A percentile compares a stretch with the other conserved stretches of the same genome.
These are phyloP conservation scores for Heteromormyrus szaboi DNA, from an alignment of 2,797 vertebrate genomes.

Conservation along the genomic window DNA sequence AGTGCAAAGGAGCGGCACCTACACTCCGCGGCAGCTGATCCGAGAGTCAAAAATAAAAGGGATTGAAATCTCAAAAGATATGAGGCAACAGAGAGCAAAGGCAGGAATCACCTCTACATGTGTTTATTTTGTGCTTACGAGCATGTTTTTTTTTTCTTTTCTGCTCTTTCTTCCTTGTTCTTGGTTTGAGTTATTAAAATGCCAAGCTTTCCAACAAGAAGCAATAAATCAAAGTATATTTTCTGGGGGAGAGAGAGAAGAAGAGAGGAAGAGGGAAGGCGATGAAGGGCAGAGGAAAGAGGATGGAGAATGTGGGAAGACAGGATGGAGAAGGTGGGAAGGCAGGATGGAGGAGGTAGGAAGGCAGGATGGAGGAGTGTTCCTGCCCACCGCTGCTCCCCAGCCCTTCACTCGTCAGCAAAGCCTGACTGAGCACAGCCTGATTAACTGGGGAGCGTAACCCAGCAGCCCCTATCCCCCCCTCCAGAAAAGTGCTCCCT, in stretches of 20 bases:
- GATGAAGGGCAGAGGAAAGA: conserved; percentile 16
- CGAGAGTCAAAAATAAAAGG: conserved; percentile 26
- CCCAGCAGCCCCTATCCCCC: neutral
- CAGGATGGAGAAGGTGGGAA: conserved; percentile 18
- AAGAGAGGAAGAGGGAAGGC: conserved; percentile 29
- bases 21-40: neutral
- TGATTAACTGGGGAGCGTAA: neutral
- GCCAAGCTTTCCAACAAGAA: conserved; percentile 68
- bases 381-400: neutral
- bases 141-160: conserved; percentile 44
- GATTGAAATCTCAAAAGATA: conserved; percentile 39
- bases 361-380: neutral
- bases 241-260: conserved; percentile 40
- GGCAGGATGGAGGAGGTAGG: neutral
- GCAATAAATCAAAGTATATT: conserved; percentile 73
- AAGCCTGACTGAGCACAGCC: neutral
- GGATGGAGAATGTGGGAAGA: conserved; percentile 20
- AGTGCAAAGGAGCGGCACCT: conserved; percentile 16
- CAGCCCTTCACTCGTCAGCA: neutral
- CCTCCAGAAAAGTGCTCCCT: neutral
- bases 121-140: conserved; percentile 65
- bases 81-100: conserved; percentile 34
- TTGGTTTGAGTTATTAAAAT: conserved; percentile 73
- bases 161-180: conserved; percentile 39
- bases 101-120: conserved; percentile 41